Evolutionary conservation across 2,888 invertebrate genomes (phyloP), one percentile per base, ranked within the genome.

Genomic region (Pyrrhosoma nymphula): DNA sequence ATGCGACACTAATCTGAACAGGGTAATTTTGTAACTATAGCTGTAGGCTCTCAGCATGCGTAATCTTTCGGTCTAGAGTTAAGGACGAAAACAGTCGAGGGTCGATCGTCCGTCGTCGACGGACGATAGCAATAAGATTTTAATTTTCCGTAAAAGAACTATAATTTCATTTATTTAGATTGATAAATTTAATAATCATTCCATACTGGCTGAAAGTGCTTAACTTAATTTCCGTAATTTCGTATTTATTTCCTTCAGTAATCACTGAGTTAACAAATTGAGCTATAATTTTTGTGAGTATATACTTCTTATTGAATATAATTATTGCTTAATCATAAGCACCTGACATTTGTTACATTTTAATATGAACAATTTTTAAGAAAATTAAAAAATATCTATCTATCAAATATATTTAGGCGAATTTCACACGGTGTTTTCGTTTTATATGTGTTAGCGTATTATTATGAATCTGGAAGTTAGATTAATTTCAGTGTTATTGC

Each of bases 81-180:
- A n/a, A 2, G 47, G 60, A 60, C 60, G n/a, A 69, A 12, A 82
- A 82, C 82, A 82, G 35, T 35, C 10, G 82, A 82, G 0, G 35
- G 35, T 82, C 12, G 82, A 82, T 35, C 82, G 82, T 30, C 82
- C 82, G 82, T 82, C 82, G 35, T 82, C 82, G 30, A 82, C 82
- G 82, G 82, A 82, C 82, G 69, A 26, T 16, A 60, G 20, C 10
- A 2, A 14, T 30, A 18, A 18, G 16, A 18, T 3, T 35, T 35
- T 82, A 35, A n/a, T 82, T 35, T 35, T 82, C 18, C 16, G 2
- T 82, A 35, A 30, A 82, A 16, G 10, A 35, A 82, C 18, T 35
- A 60, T 3, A 12, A 35, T 82, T 82, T 82, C 35, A 35, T 18
- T 82, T 2, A 16, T 82, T 82, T 30, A 2, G 3, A 4, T 82